Evolutionary conservation across 2,888 invertebrate species (phyloP).

Genomic region (Drosophila anceps): DNA sequence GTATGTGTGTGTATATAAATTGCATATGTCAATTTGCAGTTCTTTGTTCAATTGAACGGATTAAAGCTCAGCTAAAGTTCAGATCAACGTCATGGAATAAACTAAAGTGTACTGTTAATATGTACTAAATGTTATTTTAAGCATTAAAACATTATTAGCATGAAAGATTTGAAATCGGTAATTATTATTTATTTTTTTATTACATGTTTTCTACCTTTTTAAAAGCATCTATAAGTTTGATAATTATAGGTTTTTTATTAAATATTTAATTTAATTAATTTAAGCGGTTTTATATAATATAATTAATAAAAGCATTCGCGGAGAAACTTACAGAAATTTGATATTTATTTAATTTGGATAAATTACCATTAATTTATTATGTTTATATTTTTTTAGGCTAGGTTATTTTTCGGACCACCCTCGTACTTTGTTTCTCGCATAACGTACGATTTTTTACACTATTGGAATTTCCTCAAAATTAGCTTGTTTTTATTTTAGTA

Average conservation of each 20-base stretch:
- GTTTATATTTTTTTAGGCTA: background rate
- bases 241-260: too few relatives aligned
- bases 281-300: background rate
- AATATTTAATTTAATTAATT: background rate
- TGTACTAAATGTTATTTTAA: background rate
- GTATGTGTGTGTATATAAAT: background rate
- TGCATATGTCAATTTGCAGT: background rate
- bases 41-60: slow-evolving; percentile 15
- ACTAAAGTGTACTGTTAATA: background rate
- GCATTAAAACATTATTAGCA: background rate
- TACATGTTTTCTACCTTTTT: too few relatives aligned
- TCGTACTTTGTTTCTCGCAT: background rate
- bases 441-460: background rate
- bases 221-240: too few relatives aligned
- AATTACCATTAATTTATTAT: background rate
- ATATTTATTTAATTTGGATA: background rate
- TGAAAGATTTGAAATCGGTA: background rate
- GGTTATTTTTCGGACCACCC: background rate
- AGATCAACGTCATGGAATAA: background rate
- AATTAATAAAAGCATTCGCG: background rate
- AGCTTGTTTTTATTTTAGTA: background rate
- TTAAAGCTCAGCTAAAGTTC: slow-evolving; percentile 9
- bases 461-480: background rate
- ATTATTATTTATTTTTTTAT: too few relatives aligned
- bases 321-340: too few relatives aligned